Conservation (phyloP, 2,797 vertebrate species). For the Otus scops region DNA sequence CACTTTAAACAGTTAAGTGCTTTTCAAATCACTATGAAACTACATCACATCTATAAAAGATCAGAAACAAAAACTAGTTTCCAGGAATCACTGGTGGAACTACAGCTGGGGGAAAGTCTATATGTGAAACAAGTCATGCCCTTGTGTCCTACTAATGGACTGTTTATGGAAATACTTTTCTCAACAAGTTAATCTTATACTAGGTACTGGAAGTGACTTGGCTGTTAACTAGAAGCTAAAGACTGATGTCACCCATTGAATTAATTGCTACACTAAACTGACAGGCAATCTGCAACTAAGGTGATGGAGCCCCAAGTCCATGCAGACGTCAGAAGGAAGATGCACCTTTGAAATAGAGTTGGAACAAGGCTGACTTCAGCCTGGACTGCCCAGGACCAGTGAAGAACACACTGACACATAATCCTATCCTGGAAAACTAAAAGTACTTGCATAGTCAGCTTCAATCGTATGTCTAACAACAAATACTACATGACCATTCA, state of each 20-base stretch:
- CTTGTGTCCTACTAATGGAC: not conserved
- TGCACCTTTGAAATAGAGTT: accelerated
- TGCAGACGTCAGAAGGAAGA: not conserved
- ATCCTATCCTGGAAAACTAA: not conserved
- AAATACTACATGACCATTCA: not conserved
- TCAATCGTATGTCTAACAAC: not conserved
- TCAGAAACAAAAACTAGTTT: not conserved
- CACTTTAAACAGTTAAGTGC: not conserved
- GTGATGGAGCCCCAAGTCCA: not conserved
- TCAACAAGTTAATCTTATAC: conserved; percentile 2
- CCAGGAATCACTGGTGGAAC: not conserved
- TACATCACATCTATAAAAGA: not conserved
- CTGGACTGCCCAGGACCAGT: not conserved
- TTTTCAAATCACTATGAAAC: not conserved
- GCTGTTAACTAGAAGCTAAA: not conserved
- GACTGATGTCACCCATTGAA: not conserved
- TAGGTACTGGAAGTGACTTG: not conserved
- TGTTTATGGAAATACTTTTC: not conserved
- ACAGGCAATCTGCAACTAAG: not conserved
- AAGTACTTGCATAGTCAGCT: not conserved
- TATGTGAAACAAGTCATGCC: not conserved
- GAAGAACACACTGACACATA: not conserved
- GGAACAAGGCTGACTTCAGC: not conserved
- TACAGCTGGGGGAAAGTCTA: not conserved
- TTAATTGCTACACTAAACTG: not conserved